phyloP scores from a whole-genome alignment of 2,113 vertebrate species.

The Gobio gobio region DNA sequence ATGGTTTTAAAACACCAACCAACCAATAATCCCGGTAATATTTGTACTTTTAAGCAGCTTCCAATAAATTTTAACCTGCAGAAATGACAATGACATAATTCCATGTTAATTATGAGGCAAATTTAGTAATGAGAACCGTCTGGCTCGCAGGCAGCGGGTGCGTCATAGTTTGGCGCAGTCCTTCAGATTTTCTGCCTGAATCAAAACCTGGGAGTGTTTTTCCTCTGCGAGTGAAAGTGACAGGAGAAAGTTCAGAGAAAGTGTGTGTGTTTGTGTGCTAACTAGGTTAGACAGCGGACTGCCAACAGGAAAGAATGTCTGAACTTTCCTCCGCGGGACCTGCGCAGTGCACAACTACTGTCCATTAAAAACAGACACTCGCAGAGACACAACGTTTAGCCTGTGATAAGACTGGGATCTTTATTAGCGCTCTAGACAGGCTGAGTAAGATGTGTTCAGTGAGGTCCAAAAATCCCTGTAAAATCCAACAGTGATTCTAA shows the following conservation, averaged over 20 bases:
- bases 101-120: neutral
- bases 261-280: neutral
- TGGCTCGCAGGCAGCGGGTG: neutral
- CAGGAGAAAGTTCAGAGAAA: conserved; percentile 6
- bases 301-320: conserved; percentile 26
- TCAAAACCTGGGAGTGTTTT: conserved; percentile 20
- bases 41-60: neutral
- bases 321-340: conserved; percentile 17
- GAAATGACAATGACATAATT: neutral
- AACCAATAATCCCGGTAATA: neutral
- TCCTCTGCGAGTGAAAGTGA: conserved; percentile 16
- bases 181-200: neutral
- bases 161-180: neutral
- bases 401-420: neutral
- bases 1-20: no score
- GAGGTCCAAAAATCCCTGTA: no score
- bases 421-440: neutral
- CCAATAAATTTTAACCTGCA: neutral
- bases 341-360: neutral
- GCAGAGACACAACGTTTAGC: neutral
- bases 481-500: no score
- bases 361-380: conserved; percentile 20
- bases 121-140: neutral
- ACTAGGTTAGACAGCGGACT: conserved; percentile 15
- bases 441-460: neutral